Base-by-base conservation (phyloP, 2,797 vertebrate genomes). In the Melanogrammus aeglefinus region DNA sequence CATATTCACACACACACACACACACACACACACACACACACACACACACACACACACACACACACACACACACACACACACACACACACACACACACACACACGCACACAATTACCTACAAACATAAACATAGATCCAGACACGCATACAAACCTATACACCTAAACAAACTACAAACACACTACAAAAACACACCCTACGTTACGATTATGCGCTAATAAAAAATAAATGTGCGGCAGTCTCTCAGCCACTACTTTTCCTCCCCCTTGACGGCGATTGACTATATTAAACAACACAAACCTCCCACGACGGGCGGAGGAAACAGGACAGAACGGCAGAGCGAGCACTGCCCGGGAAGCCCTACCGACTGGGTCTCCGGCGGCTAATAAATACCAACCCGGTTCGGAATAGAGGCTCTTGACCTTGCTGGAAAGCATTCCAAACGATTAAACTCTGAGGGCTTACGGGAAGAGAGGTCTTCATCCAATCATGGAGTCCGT, bases 331-430 rank as follows among this genome's bases (percentile, higher is more conserved):
- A 66, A 5, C 0, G 21, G 57, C 57, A 66, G 18, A 21, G 51
- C 16, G 18, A 21, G 51, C 16, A 21, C 51, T 24, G 57, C n/a
- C 21, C n/a, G 24, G 57, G 57, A 24, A 66, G 57, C 21, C 57
- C 8, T 9, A 7, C 21, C 9, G 57, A 6, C 57, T 31, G 57
- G 57, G 57, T 9, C 57, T 66, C 21, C n/a, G 24, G 21, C 6
- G 57, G 57, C 4, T n/a, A 66, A 66, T 66, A 66, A 66, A n/a
- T 24, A 66, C 57, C 24, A 66, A 66, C 57, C 57, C 57, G 24
- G 57, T 66, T 66, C 24, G 57, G 57, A 66, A 24, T 66, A 66
- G 57, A 66, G 57, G 57, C 57, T 66, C 57, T 66, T 66, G 21
- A 66, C 57, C 57, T 66, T 66, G 57, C 35, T 66, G 57, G 21